Percentiles rank a stretch among this genome's conserved stretches.
Evolutionary conservation across 2,113 vertebrate species (phyloP).

Genomic region (Arenaria interpres): DNA sequence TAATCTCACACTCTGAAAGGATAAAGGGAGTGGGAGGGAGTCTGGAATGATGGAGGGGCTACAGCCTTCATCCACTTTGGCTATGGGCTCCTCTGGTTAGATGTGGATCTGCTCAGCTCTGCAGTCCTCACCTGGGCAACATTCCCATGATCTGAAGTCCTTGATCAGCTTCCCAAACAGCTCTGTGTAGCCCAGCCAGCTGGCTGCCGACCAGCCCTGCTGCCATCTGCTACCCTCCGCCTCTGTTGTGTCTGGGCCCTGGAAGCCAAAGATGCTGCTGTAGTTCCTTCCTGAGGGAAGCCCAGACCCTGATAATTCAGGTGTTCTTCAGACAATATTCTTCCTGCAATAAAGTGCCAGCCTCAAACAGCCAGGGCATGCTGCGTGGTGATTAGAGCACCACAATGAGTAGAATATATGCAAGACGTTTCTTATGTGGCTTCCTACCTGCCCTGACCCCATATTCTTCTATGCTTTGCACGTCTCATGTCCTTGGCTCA

Average conservation of each 20-base stretch:
- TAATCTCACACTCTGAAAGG: neutral
- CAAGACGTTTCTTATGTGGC: neutral
- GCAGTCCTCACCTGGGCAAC: slow-evolving; percentile 24
- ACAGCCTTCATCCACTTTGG: neutral
- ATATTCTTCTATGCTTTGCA: neutral
- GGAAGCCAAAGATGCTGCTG: neutral
- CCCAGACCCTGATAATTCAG: neutral
- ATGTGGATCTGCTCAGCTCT: neutral
- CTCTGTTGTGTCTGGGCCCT: neutral
- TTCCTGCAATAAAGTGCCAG: neutral
- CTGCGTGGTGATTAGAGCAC: neutral
- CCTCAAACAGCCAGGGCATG: neutral
- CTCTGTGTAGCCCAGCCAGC: neutral
- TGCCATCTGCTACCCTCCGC: slow-evolving; percentile 25
- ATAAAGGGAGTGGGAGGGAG: neutral
- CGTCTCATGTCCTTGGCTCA: neutral
- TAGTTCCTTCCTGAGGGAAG: slow-evolving; percentile 33
- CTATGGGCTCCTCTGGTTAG: neutral
- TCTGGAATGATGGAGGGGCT: neutral
- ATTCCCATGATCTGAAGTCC: neutral
- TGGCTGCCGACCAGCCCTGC: slow-evolving; percentile 50
- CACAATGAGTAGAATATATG: neutral
- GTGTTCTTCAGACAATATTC: neutral
- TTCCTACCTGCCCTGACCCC: neutral
- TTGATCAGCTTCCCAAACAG: slow-evolving; percentile 39